A percentile compares a stretch with the other conserved stretches of the same genome.
Evolutionary conservation across 2,888 invertebrate species (phyloP).

Genomic region (Lobophora halterata): DNA sequence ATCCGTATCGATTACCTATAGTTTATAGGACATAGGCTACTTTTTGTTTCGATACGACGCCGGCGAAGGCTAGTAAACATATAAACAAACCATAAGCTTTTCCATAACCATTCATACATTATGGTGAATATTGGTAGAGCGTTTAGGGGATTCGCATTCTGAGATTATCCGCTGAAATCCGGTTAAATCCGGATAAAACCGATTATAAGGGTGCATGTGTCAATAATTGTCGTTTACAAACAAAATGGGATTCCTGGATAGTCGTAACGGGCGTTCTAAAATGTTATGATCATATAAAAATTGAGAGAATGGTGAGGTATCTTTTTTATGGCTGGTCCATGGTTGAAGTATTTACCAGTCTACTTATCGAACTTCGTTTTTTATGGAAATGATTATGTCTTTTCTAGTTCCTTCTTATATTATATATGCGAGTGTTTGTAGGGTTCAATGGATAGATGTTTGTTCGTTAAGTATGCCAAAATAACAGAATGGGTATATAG

Average conservation of each 20-base stretch:
- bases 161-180: conserved; percentile 27
- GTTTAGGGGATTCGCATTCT: conserved; percentile 26
- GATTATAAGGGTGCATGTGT: conserved; percentile 28
- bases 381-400: too few species aligned
- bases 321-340: conserved; percentile 5
- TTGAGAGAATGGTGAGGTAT: conserved; percentile 9
- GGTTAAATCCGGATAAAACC: conserved; percentile 7
- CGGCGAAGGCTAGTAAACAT: too few species aligned
- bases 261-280: conserved; percentile 22
- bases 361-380: too few species aligned
- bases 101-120: conserved; percentile 30
- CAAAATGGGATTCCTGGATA: conserved; percentile 24
- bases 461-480: too few species aligned
- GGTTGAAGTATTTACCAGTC: too few species aligned
- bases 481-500: too few species aligned
- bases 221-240: conserved; percentile 30
- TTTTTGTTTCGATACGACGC: too few species aligned
- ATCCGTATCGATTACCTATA: too few species aligned
- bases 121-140: conserved; percentile 32
- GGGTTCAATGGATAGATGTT: too few species aligned
- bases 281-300: conserved; percentile 26
- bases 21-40: too few species aligned
- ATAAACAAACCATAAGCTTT: conserved; percentile 22
- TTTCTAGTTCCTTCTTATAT: too few species aligned
- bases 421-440: too few species aligned